Conservation (phyloP, 2,797 vertebrate genomes). For the Manis pentadactyla region DNA sequence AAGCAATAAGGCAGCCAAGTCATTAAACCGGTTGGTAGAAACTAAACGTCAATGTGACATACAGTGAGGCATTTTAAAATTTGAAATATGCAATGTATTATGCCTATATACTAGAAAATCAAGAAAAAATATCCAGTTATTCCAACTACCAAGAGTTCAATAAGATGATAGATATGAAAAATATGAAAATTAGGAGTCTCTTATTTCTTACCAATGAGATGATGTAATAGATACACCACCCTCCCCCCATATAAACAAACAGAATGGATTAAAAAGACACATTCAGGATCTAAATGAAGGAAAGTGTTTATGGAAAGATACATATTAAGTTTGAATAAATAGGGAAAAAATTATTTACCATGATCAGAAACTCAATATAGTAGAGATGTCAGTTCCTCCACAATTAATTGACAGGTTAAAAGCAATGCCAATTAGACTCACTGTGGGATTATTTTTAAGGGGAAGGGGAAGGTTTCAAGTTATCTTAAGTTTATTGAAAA, state of each 20-base stretch:
- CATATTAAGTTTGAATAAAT: background rate
- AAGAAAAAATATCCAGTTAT: background rate
- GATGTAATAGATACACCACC: background rate
- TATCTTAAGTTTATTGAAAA: background rate
- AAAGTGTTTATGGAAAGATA: background rate
- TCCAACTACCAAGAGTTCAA: background rate
- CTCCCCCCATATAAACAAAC: background rate
- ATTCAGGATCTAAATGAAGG: background rate
- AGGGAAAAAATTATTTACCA: background rate
- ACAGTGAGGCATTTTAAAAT: fast-evolving
- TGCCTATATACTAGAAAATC: background rate
- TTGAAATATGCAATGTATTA: fast-evolving
- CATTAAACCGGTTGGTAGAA: fast-evolving
- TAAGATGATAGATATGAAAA: background rate
- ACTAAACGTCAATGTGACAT: background rate
- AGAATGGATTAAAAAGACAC: background rate
- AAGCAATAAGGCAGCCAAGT: background rate
- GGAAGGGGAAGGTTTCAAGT: background rate
- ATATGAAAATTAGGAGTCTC: background rate
- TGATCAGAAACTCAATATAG: background rate
- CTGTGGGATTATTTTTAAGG: background rate
- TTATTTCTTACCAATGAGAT: background rate
- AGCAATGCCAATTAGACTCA: background rate
- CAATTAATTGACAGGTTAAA: background rate
- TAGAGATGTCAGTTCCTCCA: background rate